phyloP scores from a whole-genome alignment of 2,888 invertebrate species.

The Coleophora flavipennella region DNA sequence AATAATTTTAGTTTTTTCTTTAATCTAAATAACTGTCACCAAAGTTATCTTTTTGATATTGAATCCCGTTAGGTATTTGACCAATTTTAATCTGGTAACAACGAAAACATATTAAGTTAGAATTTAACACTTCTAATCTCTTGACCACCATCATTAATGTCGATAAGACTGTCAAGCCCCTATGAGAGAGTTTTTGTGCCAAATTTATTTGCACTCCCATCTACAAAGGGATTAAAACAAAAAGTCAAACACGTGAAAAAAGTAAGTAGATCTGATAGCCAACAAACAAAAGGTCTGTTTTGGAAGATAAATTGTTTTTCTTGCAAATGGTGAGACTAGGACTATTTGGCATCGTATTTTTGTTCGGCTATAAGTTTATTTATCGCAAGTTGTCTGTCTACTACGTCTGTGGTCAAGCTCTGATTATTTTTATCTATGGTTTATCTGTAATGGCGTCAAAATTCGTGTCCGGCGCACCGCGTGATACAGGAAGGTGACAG shows the following conservation, averaged over 20 bases:
- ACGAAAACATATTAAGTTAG: constrained; percentile 30
- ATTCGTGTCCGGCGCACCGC: constrained; percentile 61
- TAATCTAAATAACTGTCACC: too few relatives aligned
- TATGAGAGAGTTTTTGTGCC: constrained; percentile 39
- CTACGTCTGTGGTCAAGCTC: constrained; percentile 41
- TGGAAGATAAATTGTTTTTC: constrained; percentile 55
- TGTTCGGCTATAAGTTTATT: neutral
- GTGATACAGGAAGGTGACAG: constrained; percentile 63
- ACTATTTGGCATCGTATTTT: too few relatives aligned
- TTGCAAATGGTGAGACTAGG: constrained; percentile 10
- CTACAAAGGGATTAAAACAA: constrained; percentile 45
- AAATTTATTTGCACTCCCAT: constrained; percentile 57
- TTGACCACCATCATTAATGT: constrained; percentile 30
- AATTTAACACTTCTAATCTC: constrained; percentile 54
- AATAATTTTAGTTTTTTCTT: too few relatives aligned
- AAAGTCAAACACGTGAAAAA: constrained; percentile 56
- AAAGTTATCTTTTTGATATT: neutral
- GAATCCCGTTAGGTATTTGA: constrained; percentile 7
- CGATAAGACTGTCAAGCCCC: constrained; percentile 37
- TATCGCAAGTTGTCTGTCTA: constrained; percentile 13
- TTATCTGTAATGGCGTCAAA: constrained; percentile 67
- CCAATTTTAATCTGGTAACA: constrained; percentile 30
- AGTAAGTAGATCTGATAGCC: constrained; percentile 64
- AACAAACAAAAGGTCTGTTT: constrained; percentile 40
- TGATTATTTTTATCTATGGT: constrained; percentile 60